These are phyloP conservation scores for Epizoanthus rinbou DNA, from an alignment of 92 coral and sea anemone genomes.

Conservation along the genomic window DNA sequence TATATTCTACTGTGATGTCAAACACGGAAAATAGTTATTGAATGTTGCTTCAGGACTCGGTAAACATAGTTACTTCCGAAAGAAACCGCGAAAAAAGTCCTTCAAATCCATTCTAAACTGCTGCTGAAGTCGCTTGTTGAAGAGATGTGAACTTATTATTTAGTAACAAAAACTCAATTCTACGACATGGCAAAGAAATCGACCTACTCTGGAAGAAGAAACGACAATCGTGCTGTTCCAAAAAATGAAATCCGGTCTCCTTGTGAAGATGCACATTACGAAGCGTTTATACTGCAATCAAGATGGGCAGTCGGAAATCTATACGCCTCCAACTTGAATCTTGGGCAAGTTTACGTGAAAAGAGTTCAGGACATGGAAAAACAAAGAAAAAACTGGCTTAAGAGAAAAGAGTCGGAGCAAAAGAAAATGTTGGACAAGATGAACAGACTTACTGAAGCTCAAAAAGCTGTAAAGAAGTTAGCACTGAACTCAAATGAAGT, in stretches of 20 bases:
- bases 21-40: constrained; percentile 2
- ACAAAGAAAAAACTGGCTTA: constrained; percentile 79
- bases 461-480: constrained; percentile 37
- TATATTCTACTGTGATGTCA: neutral
- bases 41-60: neutral
- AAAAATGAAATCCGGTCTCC: constrained; percentile 66
- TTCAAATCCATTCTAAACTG: neutral
- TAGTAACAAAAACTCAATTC: neutral
- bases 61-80: neutral
- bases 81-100: neutral
- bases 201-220: neutral
- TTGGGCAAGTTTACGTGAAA: constrained; percentile 81
- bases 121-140: neutral
- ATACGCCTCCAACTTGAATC: constrained; percentile 78
- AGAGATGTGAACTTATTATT: neutral
- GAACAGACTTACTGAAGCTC: constrained; percentile 54
- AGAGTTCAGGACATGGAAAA: constrained; percentile 66
- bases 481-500: neutral
- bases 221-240: constrained; percentile 6
- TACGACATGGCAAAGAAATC: constrained; percentile 3
- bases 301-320: constrained; percentile 81
- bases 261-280: constrained; percentile 80
- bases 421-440: constrained; percentile 63
- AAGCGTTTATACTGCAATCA: constrained; percentile 78
- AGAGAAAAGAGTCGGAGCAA: constrained; percentile 69